phyloP scores from a whole-genome alignment of 2,888 invertebrate species.

The Smittia aterrima region DNA sequence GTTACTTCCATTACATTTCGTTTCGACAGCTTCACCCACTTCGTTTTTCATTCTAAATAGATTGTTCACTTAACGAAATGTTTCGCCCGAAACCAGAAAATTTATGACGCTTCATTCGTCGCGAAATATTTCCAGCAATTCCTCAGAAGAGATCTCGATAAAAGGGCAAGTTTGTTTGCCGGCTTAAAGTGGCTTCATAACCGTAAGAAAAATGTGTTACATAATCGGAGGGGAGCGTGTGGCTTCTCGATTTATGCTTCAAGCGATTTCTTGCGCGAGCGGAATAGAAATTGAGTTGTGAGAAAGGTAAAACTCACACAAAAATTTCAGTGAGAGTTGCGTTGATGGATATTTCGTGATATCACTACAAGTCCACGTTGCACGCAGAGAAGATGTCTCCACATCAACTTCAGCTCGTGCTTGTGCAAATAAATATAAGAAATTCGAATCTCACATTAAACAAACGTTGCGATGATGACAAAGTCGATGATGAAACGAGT shows the following conservation, averaged over 20 bases:
- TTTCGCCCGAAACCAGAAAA: background rate
- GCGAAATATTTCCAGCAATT: background rate
- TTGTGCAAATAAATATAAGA: background rate
- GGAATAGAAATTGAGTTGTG: background rate
- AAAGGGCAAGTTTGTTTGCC: background rate
- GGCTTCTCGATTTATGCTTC: background rate
- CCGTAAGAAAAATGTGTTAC: background rate
- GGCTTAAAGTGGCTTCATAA: background rate
- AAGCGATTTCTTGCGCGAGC: background rate
- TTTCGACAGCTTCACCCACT: background rate
- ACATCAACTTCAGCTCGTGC: background rate
- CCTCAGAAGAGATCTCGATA: slow-evolving; percentile 1
- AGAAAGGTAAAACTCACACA: background rate
- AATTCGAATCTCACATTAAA: background rate
- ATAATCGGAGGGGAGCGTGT: background rate
- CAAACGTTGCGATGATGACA: background rate
- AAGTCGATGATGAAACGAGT: slow-evolving; percentile 31
- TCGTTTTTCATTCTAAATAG: slow-evolving; percentile 8
- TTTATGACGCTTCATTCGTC: background rate
- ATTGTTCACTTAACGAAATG: slow-evolving; percentile 37
- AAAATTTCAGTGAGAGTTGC: background rate
- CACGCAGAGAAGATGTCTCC: background rate
- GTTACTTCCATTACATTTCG: background rate
- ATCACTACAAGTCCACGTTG: background rate
- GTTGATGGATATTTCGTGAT: background rate